phyloP scores from a whole-genome alignment of 2,113 vertebrate species.

The Tupaia tana region DNA sequence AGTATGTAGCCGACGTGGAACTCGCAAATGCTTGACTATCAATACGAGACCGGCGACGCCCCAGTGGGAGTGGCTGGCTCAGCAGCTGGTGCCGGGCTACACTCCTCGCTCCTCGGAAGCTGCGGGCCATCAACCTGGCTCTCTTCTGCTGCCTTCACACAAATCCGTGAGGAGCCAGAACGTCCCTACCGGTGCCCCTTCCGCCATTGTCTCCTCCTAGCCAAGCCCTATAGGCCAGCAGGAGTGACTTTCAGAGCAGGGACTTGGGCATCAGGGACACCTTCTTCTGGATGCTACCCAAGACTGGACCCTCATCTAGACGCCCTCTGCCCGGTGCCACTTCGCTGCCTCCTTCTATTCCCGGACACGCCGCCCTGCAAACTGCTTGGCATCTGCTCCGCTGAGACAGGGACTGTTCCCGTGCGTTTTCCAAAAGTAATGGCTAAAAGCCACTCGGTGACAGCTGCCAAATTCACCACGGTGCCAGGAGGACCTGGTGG shows the following conservation, averaged over 20 bases:
- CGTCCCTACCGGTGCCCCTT: too few species aligned
- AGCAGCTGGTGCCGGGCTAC: rapidly evolving
- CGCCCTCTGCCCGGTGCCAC: rapidly evolving
- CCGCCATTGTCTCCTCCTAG: not conserved
- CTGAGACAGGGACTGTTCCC: not conserved
- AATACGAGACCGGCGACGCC: rapidly evolving
- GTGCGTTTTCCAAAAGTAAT: not conserved
- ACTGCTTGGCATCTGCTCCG: not conserved
- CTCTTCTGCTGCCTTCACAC: not conserved
- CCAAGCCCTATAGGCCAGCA: not conserved
- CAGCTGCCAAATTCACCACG: not conserved
- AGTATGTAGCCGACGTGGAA: rapidly evolving
- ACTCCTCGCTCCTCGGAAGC: not conserved
- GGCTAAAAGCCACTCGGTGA: not conserved
- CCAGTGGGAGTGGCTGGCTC: rapidly evolving
- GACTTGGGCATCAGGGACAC: not conserved
- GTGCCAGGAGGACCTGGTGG: not conserved
- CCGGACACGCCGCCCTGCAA: too few species aligned
- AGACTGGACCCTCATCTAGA: not conserved
- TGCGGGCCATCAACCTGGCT: not conserved
- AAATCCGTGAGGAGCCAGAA: rapidly evolving
- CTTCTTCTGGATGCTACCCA: rapidly evolving
- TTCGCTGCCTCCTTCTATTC: too few species aligned
- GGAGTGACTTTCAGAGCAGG: not conserved
- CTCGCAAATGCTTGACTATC: too few species aligned